Conservation (phyloP, 2,113 vertebrate species). For the Lycocorax pyrrhopterus region DNA sequence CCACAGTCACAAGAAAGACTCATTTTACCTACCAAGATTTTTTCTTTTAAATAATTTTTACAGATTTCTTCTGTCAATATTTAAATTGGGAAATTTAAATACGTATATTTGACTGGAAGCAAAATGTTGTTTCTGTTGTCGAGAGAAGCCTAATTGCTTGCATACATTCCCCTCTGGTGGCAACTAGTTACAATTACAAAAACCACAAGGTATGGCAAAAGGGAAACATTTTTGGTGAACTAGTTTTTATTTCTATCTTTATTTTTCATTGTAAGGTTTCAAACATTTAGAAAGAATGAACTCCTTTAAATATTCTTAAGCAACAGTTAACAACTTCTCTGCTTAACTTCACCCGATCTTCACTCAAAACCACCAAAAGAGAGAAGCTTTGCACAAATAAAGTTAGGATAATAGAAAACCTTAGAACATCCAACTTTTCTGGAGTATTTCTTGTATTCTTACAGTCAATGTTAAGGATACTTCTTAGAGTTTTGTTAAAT, state of each 20-base stretch:
- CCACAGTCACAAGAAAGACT: not conserved
- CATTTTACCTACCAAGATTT: not conserved
- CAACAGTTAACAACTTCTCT: not conserved
- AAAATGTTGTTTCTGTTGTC: not conserved
- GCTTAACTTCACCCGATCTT: not conserved
- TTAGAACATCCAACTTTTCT: not conserved
- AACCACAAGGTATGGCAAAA: not conserved
- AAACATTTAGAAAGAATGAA: not conserved
- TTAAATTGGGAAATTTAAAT: not conserved
- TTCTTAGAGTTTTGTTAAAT: not conserved
- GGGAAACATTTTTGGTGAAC: too few species aligned
- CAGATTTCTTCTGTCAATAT: not conserved
- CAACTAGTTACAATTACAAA: not conserved
- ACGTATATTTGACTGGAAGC: not conserved
- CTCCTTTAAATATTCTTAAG: not conserved
- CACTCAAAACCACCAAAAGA: not conserved
- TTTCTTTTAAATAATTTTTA: too few species aligned
- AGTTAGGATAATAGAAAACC: not conserved
- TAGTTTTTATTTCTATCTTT: too few species aligned
- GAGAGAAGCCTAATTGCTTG: conserved; percentile 16
- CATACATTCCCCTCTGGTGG: conserved; percentile 64
- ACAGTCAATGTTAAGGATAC: not conserved
- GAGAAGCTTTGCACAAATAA: not conserved
- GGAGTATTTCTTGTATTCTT: not conserved
- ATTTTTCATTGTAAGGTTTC: not conserved